phyloP scores from a whole-genome alignment of 2,797 vertebrate species.

The Chrysocyon brachyurus region DNA sequence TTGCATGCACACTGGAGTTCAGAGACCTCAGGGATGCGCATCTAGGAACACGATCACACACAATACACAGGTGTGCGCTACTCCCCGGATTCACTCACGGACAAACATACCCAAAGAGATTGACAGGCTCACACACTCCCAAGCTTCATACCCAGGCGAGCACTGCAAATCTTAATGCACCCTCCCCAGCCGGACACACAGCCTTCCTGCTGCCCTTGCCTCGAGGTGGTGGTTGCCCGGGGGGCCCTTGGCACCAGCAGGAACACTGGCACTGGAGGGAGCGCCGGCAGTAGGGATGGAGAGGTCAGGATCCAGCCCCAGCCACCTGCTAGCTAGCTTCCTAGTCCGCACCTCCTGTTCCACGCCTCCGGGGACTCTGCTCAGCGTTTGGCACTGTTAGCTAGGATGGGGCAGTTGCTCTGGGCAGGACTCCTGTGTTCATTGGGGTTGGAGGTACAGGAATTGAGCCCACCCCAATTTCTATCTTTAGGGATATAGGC shows the following conservation, averaged over 20 bases:
- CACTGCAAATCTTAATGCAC: fast-evolving
- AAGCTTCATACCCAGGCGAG: fast-evolving
- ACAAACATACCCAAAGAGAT: neutral
- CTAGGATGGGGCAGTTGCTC: neutral
- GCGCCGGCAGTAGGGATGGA: fast-evolving
- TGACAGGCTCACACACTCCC: neutral
- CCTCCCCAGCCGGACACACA: fast-evolving
- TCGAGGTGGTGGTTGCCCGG: fast-evolving
- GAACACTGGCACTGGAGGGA: neutral
- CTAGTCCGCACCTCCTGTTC: neutral
- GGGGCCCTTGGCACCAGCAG: neutral
- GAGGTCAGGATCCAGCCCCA: neutral
- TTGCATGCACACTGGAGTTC: fast-evolving
- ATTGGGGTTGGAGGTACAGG: neutral
- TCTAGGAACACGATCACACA: neutral
- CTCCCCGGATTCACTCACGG: neutral
- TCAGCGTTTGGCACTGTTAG: neutral
- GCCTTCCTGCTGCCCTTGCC: neutral
- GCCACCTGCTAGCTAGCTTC: neutral
- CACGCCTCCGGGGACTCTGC: fast-evolving
- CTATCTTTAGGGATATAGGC: neutral
- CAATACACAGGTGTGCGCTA: neutral
- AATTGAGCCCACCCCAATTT: neutral
- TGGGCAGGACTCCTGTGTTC: neutral
- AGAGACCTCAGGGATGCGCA: neutral